phyloP scores from a whole-genome alignment of 2,888 invertebrate genomes.

The Parelbella ahira region DNA sequence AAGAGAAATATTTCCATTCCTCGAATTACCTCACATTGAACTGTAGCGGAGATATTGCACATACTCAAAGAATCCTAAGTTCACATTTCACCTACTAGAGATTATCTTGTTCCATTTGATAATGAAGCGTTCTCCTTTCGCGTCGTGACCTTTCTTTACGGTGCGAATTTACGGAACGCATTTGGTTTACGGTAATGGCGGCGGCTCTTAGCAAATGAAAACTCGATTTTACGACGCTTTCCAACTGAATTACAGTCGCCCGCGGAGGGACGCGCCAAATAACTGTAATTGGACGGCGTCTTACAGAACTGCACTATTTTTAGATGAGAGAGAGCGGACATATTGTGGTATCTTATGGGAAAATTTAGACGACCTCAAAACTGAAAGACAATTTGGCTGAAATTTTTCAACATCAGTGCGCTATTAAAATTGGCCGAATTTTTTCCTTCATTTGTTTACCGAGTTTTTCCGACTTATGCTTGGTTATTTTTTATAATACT shows the following conservation, averaged over 20 bases:
- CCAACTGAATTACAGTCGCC: conserved; percentile 49
- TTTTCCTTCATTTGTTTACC: too few species aligned
- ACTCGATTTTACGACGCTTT: conserved; percentile 66
- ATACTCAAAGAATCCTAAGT: not conserved
- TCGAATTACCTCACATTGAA: too few species aligned
- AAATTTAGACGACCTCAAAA: too few species aligned
- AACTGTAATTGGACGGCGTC: conserved; percentile 14
- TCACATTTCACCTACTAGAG: conserved; percentile 2
- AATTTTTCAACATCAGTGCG: too few species aligned
- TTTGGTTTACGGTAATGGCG: conserved; percentile 48
- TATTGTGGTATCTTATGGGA: too few species aligned
- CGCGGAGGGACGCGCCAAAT: conserved; percentile 34
- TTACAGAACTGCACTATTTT: not conserved
- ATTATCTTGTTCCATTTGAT: conserved; percentile 10
- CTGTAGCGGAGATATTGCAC: too few species aligned
- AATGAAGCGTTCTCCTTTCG: conserved; percentile 18
- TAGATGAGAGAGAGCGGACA: not conserved
- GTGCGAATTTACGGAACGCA: conserved; percentile 42
- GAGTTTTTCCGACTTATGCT: too few species aligned
- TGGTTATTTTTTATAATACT: too few species aligned
- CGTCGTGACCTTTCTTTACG: conserved; percentile 25
- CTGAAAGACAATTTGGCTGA: too few species aligned
- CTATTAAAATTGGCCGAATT: too few species aligned
- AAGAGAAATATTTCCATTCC: too few species aligned
- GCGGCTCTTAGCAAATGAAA: conserved; percentile 69